phyloP scores from a whole-genome alignment of 2,888 invertebrate species.

The Linnaemya tessellans region DNA sequence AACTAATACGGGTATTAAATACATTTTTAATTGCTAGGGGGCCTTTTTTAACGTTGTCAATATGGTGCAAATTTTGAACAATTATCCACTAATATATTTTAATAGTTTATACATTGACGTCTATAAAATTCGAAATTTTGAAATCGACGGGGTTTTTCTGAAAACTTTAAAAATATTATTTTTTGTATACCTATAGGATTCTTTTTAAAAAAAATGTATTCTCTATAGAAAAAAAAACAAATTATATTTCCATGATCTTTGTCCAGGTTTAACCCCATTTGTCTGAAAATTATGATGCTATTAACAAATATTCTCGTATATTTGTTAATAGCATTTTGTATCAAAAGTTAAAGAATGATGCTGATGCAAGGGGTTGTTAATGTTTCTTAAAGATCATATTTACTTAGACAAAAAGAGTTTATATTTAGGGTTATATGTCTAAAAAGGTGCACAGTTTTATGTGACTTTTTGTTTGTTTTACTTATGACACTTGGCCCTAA shows the following conservation, averaged over 20 bases:
- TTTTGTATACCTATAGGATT: no score
- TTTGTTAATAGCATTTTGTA: slow-evolving; percentile 20
- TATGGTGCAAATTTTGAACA: no score
- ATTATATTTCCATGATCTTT: slow-evolving; percentile 53
- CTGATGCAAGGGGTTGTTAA: slow-evolving; percentile 56
- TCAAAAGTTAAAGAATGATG: slow-evolving; percentile 25
- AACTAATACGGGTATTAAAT: no score
- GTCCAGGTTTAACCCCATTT: slow-evolving; percentile 57
- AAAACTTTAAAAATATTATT: no score
- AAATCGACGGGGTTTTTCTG: no score
- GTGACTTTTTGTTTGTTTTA: slow-evolving; percentile 1
- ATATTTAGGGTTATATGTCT: slow-evolving; percentile 18
- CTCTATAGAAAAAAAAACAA: slow-evolving; percentile 36
- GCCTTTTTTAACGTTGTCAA: no score
- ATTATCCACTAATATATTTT: no score
- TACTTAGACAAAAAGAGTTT: slow-evolving; percentile 44
- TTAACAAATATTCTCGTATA: slow-evolving; percentile 38
- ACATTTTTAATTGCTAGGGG: no score
- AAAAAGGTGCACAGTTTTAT: slow-evolving; percentile 12
- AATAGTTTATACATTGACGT: no score
- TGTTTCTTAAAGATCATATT: slow-evolving; percentile 6
- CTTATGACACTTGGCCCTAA: slow-evolving; percentile 26
- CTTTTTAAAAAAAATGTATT: no score
- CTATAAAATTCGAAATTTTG: no score
- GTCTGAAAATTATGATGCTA: slow-evolving; percentile 20